Conservation (phyloP, 2,888 invertebrate species). For the Flexamia atlantica region DNA sequence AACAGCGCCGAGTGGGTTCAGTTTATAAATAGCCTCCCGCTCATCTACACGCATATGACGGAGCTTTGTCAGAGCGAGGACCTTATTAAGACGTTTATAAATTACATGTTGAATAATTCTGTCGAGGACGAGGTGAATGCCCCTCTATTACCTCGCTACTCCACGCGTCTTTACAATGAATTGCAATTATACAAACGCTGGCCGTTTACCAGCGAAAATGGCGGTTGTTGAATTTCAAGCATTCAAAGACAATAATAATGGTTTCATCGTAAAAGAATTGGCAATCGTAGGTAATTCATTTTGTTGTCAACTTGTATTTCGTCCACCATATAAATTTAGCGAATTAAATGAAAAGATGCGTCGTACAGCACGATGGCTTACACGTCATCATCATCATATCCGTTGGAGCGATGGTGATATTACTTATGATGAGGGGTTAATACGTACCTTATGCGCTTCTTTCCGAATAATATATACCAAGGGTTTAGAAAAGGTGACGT, state of each 20-base stretch:
- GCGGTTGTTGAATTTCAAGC: constrained; percentile 23
- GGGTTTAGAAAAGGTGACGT: neutral
- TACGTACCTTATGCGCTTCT: neutral
- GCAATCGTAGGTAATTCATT: neutral
- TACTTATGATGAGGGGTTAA: neutral
- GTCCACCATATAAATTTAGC: neutral
- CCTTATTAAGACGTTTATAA: too few relatives aligned
- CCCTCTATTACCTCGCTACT: too few relatives aligned
- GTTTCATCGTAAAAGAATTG: constrained; percentile 20
- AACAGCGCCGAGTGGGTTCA: too few relatives aligned
- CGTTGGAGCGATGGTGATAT: constrained; percentile 4
- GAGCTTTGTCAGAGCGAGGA: too few relatives aligned
- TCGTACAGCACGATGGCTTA: neutral
- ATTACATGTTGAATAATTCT: too few relatives aligned
- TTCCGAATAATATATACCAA: constrained; percentile 7
- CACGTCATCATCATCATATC: neutral
- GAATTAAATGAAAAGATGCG: neutral
- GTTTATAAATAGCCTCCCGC: too few relatives aligned
- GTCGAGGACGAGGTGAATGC: too few relatives aligned
- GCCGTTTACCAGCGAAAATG: too few relatives aligned
- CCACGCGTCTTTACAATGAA: too few relatives aligned
- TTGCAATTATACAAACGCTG: too few relatives aligned
- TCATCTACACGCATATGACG: too few relatives aligned
- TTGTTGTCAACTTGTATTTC: neutral
- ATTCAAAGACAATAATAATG: constrained; percentile 26